Evolutionary conservation across 2,113 vertebrate genomes (phyloP).

Genomic region (Hemiprocne comata): DNA sequence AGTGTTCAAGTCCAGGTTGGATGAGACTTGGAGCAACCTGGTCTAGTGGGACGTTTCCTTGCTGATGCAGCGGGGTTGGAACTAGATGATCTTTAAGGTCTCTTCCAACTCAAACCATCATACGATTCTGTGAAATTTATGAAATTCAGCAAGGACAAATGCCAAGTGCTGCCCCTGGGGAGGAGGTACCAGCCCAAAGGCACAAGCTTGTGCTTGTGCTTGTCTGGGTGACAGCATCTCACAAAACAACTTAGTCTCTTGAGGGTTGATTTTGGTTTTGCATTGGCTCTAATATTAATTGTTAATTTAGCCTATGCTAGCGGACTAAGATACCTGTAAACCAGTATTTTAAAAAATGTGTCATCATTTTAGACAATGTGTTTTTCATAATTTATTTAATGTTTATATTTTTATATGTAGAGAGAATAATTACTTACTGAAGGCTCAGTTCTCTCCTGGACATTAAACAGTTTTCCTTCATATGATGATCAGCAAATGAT

Average conservation of each 20-base stretch:
- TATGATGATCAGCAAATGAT: not conserved
- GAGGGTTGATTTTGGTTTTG: not conserved
- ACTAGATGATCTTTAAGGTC: too few species aligned
- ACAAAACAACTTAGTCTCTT: not conserved
- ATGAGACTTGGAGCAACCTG: too few species aligned
- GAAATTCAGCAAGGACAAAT: too few species aligned
- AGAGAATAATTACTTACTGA: not conserved
- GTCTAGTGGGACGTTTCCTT: too few species aligned
- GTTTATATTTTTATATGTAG: not conserved
- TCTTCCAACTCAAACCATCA: too few species aligned
- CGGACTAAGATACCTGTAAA: not conserved
- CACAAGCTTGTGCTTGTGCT: not conserved
- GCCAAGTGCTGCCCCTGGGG: not conserved
- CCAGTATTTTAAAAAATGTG: not conserved
- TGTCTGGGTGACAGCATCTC: not conserved
- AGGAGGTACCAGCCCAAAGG: not conserved
- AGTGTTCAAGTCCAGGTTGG: too few species aligned
- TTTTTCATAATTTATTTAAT: not conserved
- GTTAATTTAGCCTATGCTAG: not conserved
- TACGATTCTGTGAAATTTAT: too few species aligned
- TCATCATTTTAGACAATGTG: not conserved
- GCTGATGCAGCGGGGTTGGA: too few species aligned
- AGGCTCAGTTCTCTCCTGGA: not conserved
- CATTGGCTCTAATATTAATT: not conserved
- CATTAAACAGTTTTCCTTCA: not conserved